Evolutionary conservation across 2,888 invertebrate genomes (phyloP).

Genomic region (Ceriagrion tenellum): DNA sequence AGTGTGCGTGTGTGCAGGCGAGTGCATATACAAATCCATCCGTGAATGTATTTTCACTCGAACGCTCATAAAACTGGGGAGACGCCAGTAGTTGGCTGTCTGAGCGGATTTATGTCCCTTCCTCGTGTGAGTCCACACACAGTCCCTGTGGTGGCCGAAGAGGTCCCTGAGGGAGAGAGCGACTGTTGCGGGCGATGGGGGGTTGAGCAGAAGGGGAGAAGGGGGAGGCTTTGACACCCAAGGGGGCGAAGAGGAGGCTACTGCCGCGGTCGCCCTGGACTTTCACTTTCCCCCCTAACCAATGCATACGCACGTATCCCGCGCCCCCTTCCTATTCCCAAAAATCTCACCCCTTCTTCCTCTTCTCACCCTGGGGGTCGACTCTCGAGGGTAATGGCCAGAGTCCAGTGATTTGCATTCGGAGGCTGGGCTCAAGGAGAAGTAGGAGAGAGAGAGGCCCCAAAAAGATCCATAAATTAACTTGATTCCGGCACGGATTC

Average conservation of each 20-base stretch:
- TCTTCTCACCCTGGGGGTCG: background rate
- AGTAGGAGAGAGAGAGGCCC: no score
- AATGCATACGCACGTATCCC: background rate
- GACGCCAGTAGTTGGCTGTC: conserved; percentile 3
- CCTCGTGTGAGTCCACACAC: background rate
- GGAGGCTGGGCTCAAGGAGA: background rate
- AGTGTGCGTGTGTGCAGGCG: background rate
- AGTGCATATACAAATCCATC: background rate
- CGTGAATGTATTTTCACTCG: background rate
- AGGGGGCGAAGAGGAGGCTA: background rate
- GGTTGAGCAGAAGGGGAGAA: background rate
- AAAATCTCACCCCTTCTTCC: background rate
- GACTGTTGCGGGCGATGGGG: background rate
- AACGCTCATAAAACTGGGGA: background rate
- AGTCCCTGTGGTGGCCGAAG: background rate
- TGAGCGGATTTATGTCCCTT: conserved; percentile 2
- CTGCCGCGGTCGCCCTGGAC: background rate
- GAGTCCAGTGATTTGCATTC: background rate
- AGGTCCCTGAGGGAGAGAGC: background rate
- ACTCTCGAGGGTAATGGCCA: background rate
- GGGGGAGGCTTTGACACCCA: background rate
- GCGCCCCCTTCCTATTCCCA: background rate
- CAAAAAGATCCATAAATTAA: no score
- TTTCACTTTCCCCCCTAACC: conserved; percentile 13
- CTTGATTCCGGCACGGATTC: no score